Conservation (phyloP, 1,140 invertebrate genomes). For the Apis florea region DNA sequence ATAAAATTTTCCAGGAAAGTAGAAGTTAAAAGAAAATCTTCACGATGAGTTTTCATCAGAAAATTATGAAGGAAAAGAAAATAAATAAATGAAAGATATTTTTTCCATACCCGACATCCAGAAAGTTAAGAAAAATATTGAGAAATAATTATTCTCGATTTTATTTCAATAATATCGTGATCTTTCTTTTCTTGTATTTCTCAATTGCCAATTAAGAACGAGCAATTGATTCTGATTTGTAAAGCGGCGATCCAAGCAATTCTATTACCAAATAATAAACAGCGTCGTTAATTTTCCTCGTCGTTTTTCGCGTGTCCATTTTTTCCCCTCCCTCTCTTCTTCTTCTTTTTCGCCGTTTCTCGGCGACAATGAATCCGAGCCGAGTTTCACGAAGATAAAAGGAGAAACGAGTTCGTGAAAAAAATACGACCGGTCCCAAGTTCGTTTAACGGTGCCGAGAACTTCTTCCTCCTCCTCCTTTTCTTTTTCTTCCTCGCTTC, state of each 20-base stretch:
- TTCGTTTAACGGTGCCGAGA: conserved; percentile 65
- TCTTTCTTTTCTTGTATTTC: no score
- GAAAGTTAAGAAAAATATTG: no score
- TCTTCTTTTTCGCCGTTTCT: conserved; percentile 9
- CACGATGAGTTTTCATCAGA: no score
- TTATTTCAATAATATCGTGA: no score
- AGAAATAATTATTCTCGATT: neutral
- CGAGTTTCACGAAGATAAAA: conserved; percentile 40
- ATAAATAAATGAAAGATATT: no score
- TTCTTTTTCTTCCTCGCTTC: neutral
- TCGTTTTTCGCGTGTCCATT: conserved; percentile 45
- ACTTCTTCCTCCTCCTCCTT: conserved; percentile 55
- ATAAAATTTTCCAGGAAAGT: no score
- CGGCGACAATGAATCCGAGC: conserved; percentile 66
- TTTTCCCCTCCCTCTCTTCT: neutral
- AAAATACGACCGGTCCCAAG: conserved; percentile 62
- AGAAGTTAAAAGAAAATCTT: no score
- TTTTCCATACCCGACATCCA: no score
- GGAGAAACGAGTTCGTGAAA: conserved; percentile 52
- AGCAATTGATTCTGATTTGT: conserved; percentile 36
- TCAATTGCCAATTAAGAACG: no score
- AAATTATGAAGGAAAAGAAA: no score
- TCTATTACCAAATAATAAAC: conserved; percentile 52
- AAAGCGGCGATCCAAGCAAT: conserved; percentile 37
- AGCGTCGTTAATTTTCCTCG: conserved; percentile 43